A percentile compares a stretch with the other conserved stretches of the same genome.
phyloP scores from a whole-genome alignment of 2,113 vertebrate genomes.

The Bujurquina vittata region DNA sequence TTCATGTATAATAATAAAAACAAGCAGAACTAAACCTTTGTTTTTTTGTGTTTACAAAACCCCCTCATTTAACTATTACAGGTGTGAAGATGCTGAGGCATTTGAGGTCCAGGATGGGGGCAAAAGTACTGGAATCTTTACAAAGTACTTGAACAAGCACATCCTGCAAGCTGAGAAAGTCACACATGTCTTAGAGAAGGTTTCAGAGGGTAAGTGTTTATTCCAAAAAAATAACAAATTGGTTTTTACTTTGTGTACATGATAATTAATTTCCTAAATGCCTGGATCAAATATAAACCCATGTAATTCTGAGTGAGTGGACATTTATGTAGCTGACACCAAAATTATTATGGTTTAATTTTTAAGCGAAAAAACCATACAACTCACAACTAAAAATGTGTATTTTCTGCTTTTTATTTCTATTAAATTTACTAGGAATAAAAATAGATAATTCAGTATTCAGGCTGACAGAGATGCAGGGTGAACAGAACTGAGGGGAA shows the following conservation, averaged over 20 bases:
- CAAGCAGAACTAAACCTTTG: neutral
- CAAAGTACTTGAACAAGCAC: constrained; percentile 89
- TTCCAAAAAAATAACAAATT: neutral
- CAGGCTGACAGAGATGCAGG: neutral
- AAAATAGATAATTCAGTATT: neutral
- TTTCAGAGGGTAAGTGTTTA: constrained; percentile 84
- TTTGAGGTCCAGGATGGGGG: constrained; percentile 88
- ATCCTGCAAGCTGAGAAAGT: constrained; percentile 85
- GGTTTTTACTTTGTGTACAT: neutral
- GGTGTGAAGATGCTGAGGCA: constrained; percentile 88
- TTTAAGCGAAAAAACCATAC: neutral
- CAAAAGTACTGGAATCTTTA: constrained; percentile 89
- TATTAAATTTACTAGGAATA: neutral
- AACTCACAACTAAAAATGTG: neutral
- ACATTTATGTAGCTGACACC: neutral
- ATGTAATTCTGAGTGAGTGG: neutral
- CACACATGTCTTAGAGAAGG: constrained; percentile 86
- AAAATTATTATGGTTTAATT: neutral
- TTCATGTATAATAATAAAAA: neutral
- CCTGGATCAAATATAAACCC: neutral
- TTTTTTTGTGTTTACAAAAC: neutral
- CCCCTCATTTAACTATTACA: constrained; percentile 46
- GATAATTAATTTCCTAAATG: neutral
- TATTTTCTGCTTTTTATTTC: neutral
- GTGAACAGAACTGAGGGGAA: constrained; percentile 15